A percentile compares a stretch with the other conserved stretches of the same genome.
These are phyloP conservation scores for Epistrophe eligans DNA, from an alignment of 2,888 invertebrate species.

Conservation along the genomic window DNA sequence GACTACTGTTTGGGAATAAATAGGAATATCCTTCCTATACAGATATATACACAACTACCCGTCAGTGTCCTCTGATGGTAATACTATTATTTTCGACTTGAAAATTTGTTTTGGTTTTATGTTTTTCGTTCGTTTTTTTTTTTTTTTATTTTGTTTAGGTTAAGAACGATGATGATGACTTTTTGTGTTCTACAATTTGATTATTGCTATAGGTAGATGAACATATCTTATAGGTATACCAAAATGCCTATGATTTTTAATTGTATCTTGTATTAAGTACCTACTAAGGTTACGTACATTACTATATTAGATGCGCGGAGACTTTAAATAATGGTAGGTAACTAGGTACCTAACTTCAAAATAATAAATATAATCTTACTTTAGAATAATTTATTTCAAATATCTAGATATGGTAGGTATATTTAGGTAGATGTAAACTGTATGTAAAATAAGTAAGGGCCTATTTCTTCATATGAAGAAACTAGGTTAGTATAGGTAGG, in stretches of 20 bases:
- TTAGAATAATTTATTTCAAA: not conserved
- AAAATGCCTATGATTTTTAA: conserved; percentile 7
- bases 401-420: no score
- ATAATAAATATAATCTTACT: not conserved
- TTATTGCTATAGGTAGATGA: not conserved
- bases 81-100: conserved; percentile 37
- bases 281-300: not conserved
- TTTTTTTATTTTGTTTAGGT: conserved; percentile 28
- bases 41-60: not conserved
- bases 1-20: conserved; percentile 61
- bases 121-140: no score
- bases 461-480: no score
- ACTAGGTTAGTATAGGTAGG: no score
- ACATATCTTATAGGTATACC: not conserved
- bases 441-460: no score
- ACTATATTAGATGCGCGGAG: not conserved
- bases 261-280: not conserved
- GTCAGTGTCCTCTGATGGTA: not conserved
- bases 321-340: not conserved
- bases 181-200: conserved; percentile 48
- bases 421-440: no score
- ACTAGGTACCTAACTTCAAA: not conserved
- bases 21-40: conserved; percentile 17
- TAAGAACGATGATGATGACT: conserved; percentile 56
- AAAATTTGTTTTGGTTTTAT: conserved; percentile 38